A percentile compares a stretch with the other conserved stretches of the same genome.
These are phyloP conservation scores for Hypothenemus hampei DNA, from an alignment of 1,140 invertebrate genomes.

Conservation along the genomic window DNA sequence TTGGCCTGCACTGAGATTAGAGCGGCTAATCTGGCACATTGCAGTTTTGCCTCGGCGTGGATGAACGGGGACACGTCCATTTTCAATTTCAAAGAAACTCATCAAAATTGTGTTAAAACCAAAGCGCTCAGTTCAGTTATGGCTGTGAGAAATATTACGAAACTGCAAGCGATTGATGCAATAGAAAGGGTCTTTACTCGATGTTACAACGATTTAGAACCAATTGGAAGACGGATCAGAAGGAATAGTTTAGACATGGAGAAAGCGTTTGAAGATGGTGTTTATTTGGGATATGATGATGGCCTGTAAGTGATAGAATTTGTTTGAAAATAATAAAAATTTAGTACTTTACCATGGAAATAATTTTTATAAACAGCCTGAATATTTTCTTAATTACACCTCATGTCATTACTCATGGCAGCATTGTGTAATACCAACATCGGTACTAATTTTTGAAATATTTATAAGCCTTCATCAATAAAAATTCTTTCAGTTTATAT, in stretches of 20 bases:
- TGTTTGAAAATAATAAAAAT: too few relatives aligned
- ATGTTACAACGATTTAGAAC: conserved; percentile 92
- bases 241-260: conserved; percentile 72
- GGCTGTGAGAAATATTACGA: conserved; percentile 69
- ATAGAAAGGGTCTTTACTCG: conserved; percentile 86
- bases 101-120: conserved; percentile 84
- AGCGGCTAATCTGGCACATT: conserved; percentile 88
- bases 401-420: too few relatives aligned
- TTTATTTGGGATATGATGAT: conserved; percentile 72
- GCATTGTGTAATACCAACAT: too few relatives aligned
- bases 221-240: conserved; percentile 78
- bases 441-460: too few relatives aligned
- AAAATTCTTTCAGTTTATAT: too few relatives aligned
- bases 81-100: conserved; percentile 67
- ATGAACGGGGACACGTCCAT: conserved; percentile 69
- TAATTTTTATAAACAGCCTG: too few relatives aligned
- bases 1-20: conserved; percentile 92
- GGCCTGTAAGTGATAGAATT: background rate
- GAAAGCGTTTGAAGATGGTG: conserved; percentile 70
- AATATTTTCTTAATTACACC: too few relatives aligned
- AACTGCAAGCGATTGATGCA: conserved; percentile 65
- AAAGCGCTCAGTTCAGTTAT: conserved; percentile 81
- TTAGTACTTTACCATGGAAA: too few relatives aligned
- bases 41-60: conserved; percentile 78
- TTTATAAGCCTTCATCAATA: too few relatives aligned